Base-by-base conservation (phyloP, 2,888 invertebrate genomes). In the Gymnoscelis rufifasciata region DNA sequence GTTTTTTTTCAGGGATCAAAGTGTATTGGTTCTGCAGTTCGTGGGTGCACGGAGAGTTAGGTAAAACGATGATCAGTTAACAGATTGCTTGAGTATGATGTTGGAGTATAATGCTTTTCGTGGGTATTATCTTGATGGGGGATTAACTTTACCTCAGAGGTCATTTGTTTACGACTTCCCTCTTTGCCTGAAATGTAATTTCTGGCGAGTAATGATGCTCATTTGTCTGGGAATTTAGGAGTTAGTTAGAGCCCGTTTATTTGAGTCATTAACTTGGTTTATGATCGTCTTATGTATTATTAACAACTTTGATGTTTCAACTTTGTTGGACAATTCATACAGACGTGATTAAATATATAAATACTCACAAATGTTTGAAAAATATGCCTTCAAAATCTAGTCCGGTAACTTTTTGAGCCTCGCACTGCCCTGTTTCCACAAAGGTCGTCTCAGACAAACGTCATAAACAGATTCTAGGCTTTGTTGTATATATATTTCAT, bases 31-130 rank as follows among this genome's bases (percentile, higher is more conserved):
- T 38, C 43, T 14, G 23, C 37, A 27, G 33, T 46, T 55, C 62
- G 77, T 78, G 73, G 77, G 76, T 72, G 75, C 71, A 58, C 62
- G 68, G 71, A 66, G 69, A 64, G 56, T 59, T 52, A 61, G 59
- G 61, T 62, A 65, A 63, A 69, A 69, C 62, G 59, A 56, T 72
- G 71, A 74, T 68, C 65, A 57, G 62, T 64, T 62, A 68, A 74
- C 67, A 66, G 66, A 71, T 62, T 55, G 60, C 61, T 55, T 57
- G 57, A 62, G 62, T 63, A 64, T 57, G 60, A 61, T 57, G 57
- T 60, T 59, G 49, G 54, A 59, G 54, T 54, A 61, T 67, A 36
- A 42, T 40, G 57, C 57, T 65, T 65, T 68, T 57, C 57, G 49
- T 49, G 51, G 61, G 61, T 68, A 64, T 51, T 49, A 66, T 67